A percentile compares a stretch with the other conserved stretches of the same genome.
Evolutionary conservation across 2,113 vertebrate genomes (phyloP).

Genomic region (Sylvilagus bachmani): DNA sequence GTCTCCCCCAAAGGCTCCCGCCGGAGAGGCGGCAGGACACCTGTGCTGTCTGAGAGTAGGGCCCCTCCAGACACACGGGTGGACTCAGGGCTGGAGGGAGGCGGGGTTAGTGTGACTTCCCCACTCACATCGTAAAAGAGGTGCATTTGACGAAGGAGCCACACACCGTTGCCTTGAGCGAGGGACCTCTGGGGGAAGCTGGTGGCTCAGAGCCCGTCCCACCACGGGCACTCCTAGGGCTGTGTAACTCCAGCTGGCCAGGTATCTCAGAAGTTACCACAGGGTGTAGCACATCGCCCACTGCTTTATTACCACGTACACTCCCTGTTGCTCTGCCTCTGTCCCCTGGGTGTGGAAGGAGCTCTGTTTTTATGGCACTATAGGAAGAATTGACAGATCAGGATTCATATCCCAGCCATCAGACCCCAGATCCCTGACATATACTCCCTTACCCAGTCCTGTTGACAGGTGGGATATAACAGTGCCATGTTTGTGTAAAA

Average conservation of each 20-base stretch:
- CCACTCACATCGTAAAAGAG: not conserved
- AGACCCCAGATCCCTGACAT: rapidly evolving
- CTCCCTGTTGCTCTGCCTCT: not conserved
- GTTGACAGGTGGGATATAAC: not conserved
- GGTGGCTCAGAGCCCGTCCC: not conserved
- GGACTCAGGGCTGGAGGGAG: not conserved
- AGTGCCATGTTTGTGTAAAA: not conserved
- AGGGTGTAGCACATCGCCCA: too few species aligned
- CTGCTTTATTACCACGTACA: not conserved
- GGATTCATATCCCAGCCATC: too few species aligned
- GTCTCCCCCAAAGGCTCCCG: not conserved
- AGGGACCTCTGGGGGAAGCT: not conserved
- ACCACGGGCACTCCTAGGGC: too few species aligned
- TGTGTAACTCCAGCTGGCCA: too few species aligned
- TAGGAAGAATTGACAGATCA: too few species aligned
- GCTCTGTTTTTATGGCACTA: not conserved
- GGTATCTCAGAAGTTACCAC: too few species aligned
- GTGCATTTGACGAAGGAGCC: rapidly evolving
- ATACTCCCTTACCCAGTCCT: rapidly evolving
- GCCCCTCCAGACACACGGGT: not conserved
- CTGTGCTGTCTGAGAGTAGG: not conserved
- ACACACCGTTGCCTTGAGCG: rapidly evolving
- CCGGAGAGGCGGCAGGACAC: not conserved
- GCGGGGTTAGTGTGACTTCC: not conserved
- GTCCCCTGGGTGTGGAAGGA: not conserved